Evolutionary conservation across 2,113 vertebrate genomes (phyloP).

Genomic region (Chrysemys picta): DNA sequence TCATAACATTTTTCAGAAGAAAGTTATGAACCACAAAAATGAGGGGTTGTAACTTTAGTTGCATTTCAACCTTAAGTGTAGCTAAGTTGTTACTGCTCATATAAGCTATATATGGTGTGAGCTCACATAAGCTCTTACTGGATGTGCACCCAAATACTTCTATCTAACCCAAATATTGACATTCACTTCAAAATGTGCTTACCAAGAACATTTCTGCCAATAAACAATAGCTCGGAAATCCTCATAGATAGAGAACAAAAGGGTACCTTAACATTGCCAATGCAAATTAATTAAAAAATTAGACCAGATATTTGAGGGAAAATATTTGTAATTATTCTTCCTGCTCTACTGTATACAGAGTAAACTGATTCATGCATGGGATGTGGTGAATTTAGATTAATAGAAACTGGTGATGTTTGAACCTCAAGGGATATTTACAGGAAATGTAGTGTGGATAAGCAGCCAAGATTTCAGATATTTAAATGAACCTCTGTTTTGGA

Average conservation of each 20-base stretch:
- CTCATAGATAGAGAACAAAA: background rate
- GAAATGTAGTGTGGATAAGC: background rate
- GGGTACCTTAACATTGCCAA: background rate
- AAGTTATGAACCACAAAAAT: background rate
- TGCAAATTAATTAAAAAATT: background rate
- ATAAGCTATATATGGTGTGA: background rate
- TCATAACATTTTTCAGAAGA: background rate
- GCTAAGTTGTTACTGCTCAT: background rate
- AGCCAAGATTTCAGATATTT: background rate
- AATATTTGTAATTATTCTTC: slow-evolving; percentile 24
- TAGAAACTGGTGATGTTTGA: background rate
- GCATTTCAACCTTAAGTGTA: background rate
- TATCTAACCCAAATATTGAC: background rate
- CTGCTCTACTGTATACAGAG: background rate
- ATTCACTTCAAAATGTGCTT: background rate
- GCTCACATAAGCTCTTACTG: background rate
- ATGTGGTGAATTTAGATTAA: background rate
- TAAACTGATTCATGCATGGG: background rate
- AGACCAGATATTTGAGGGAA: slow-evolving; percentile 11
- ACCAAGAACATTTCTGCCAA: background rate
- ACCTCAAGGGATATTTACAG: background rate
- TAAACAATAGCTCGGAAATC: background rate
- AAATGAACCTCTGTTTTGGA: background rate
- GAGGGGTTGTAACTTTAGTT: background rate
- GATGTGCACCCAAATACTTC: background rate